Conservation (phyloP, 2,113 vertebrate species). For the Dendropsophus ebraccatus region DNA sequence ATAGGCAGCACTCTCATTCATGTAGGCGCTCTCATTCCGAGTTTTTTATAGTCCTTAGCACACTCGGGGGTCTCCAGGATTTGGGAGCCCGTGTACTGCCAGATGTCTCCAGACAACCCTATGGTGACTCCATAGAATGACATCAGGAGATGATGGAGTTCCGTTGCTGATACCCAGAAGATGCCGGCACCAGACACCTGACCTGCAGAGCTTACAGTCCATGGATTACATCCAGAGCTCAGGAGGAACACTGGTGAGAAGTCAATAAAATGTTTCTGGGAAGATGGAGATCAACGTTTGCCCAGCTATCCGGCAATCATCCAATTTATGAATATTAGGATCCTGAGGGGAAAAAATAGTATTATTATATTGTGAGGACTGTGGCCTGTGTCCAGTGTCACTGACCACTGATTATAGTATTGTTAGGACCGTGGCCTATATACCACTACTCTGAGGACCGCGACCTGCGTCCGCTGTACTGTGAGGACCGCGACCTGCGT, state of each 20-base stretch:
- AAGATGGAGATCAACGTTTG: background rate
- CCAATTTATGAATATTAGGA: background rate
- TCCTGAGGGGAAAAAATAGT: background rate
- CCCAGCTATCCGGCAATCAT: background rate
- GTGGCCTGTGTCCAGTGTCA: too few relatives aligned
- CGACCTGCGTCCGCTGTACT: too few relatives aligned
- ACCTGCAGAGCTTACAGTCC: background rate
- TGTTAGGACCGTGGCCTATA: too few relatives aligned
- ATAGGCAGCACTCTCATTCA: background rate
- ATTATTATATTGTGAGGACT: background rate
- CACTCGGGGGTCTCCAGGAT: background rate
- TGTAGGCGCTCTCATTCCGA: background rate
- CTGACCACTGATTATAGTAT: too few relatives aligned
- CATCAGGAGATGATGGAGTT: background rate
- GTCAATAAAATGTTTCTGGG: slow-evolving; percentile 4
- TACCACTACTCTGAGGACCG: too few relatives aligned
- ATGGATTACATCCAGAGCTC: background rate
- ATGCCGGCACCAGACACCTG: background rate
- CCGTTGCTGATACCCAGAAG: background rate
- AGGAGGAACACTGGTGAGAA: background rate
- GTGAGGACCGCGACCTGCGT: too few relatives aligned
- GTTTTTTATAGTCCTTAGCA: background rate
- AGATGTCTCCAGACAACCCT: background rate
- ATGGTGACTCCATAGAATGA: background rate
- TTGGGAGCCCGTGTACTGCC: background rate